These are phyloP conservation scores for Myotis findleyi DNA, from an alignment of 2,797 vertebrate genomes.

Conservation along the genomic window DNA sequence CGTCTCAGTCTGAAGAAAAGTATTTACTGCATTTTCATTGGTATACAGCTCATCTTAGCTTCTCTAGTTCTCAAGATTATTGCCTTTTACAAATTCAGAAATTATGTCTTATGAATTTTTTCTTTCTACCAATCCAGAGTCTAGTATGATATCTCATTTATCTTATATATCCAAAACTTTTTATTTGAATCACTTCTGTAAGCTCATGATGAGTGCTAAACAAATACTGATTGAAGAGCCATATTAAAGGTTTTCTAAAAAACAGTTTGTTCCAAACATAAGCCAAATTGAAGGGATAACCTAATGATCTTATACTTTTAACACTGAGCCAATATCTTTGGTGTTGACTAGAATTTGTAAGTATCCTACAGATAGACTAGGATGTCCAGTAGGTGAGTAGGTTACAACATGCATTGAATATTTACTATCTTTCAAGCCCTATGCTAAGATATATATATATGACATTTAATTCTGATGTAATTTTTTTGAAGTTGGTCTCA, in stretches of 20 bases:
- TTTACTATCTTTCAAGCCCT: neutral
- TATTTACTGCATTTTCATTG: neutral
- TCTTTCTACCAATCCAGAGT: neutral
- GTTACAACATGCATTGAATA: neutral
- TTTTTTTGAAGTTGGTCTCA: neutral
- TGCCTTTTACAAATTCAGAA: constrained; percentile 17
- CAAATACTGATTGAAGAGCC: neutral
- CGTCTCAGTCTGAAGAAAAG: neutral
- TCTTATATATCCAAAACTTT: neutral
- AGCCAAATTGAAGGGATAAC: neutral
- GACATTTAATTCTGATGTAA: neutral
- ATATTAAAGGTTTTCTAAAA: neutral
- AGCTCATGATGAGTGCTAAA: neutral
- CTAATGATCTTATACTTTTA: constrained; percentile 7
- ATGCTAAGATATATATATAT: neutral
- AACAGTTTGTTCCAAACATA: constrained; percentile 10
- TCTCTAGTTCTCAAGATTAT: neutral
- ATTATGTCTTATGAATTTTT: neutral
- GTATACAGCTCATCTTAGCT: neutral
- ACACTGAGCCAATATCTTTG: neutral
- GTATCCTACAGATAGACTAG: neutral
- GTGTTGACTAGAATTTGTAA: neutral
- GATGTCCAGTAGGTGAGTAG: neutral
- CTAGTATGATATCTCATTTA: neutral
- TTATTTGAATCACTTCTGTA: neutral